phyloP scores from a whole-genome alignment of 2,113 vertebrate species.

The Ammodytes dubius region DNA sequence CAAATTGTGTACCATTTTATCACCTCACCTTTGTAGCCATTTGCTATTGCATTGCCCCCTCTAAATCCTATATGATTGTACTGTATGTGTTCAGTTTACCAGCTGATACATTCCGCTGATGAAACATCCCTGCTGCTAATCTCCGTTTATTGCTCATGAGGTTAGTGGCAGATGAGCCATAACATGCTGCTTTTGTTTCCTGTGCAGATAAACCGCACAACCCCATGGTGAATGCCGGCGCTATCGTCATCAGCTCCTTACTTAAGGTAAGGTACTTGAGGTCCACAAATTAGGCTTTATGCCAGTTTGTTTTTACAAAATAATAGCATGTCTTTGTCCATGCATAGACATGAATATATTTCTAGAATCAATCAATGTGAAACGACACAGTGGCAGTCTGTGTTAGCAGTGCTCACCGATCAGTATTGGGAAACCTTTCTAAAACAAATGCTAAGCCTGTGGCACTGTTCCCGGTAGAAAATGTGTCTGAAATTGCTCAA shows the following conservation, averaged over 20 bases:
- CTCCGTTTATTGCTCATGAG: slow-evolving; percentile 41
- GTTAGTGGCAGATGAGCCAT: slow-evolving; percentile 21
- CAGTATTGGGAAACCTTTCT: neutral
- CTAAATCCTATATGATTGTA: slow-evolving; percentile 13
- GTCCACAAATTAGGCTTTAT: neutral
- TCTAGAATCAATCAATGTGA: neutral
- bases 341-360: too few species aligned
- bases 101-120: neutral
- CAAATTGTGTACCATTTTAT: neutral
- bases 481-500: neutral
- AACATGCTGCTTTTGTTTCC: slow-evolving; percentile 53
- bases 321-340: too few species aligned
- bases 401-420: neutral
- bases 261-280: slow-evolving; percentile 85
- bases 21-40: slow-evolving; percentile 2
- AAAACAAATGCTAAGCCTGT: neutral
- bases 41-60: neutral
- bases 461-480: neutral
- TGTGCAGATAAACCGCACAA: slow-evolving; percentile 91
- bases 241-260: slow-evolving; percentile 92
- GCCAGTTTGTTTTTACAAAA: neutral
- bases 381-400: neutral
- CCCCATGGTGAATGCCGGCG: slow-evolving; percentile 94
- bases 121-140: slow-evolving; percentile 18
- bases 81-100: slow-evolving; percentile 24